Percentiles rank a stretch among this genome's conserved stretches.
phyloP scores from a whole-genome alignment of 2,113 vertebrate species.

The Rhea americana region DNA sequence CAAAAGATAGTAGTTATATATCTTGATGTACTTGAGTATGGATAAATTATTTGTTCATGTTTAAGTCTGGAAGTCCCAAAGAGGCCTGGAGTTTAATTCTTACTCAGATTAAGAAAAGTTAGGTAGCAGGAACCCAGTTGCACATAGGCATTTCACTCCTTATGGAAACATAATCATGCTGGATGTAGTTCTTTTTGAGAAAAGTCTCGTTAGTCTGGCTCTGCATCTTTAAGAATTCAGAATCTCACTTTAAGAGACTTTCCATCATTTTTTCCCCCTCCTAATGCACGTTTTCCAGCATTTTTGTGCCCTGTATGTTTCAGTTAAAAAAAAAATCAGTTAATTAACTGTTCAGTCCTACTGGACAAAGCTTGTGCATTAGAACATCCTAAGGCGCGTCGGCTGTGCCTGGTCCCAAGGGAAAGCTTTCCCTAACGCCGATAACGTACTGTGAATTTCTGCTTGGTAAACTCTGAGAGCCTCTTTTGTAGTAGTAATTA shows the following conservation, averaged over 20 bases:
- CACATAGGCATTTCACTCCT: neutral
- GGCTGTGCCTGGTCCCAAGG: neutral
- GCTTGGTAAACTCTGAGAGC: neutral
- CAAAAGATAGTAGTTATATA: neutral
- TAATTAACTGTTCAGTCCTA: neutral
- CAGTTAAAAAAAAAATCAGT: neutral
- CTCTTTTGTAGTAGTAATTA: neutral
- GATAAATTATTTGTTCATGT: fast-evolving
- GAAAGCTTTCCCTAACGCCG: neutral
- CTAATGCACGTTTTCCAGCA: neutral
- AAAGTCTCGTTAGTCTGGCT: neutral
- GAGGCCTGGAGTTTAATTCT: neutral
- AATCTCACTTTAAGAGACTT: neutral
- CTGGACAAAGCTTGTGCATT: neutral
- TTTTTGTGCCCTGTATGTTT: neutral
- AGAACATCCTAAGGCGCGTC: neutral
- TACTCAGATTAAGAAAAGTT: neutral
- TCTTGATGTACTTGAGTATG: neutral
- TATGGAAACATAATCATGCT: neutral
- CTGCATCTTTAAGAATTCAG: neutral
- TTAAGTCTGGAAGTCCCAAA: neutral
- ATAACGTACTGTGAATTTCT: neutral
- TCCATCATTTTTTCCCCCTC: neutral
- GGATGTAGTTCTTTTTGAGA: too few relatives aligned
- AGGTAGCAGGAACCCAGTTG: neutral